Conservation (phyloP, 1,140 invertebrate genomes). For the Drosophila bifasciata region DNA sequence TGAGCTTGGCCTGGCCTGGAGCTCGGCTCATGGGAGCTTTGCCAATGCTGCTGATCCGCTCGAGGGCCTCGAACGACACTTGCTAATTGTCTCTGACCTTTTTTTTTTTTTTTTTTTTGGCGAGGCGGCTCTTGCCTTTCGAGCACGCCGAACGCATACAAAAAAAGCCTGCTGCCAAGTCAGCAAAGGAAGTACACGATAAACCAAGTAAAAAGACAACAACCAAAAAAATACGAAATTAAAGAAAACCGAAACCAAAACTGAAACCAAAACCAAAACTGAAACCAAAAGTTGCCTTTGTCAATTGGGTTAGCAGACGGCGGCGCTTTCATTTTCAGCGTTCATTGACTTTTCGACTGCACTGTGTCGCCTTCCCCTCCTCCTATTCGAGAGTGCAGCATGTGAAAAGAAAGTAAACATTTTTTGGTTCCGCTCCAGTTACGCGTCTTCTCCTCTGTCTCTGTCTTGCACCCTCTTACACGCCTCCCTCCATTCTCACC, state of each 20-base stretch:
- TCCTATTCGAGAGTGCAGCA: conserved; percentile 44
- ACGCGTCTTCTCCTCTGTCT: conserved; percentile 21
- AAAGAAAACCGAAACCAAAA: conserved; percentile 35
- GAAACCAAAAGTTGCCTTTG: conserved; percentile 41
- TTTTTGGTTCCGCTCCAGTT: conserved; percentile 76
- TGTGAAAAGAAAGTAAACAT: conserved; percentile 79
- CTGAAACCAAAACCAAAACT: conserved; percentile 29
- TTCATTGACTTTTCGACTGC: conserved; percentile 64
- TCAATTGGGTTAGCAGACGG: conserved; percentile 69
- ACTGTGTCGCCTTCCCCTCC: not conserved
- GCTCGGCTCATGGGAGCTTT: conserved; percentile 51
- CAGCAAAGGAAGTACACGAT: conserved; percentile 39
- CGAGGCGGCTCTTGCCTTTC: conserved; percentile 42
- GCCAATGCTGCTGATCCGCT: conserved; percentile 32
- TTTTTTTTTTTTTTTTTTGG: conserved; percentile 50
- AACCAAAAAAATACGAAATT: not conserved
- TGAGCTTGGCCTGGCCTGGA: conserved; percentile 61
- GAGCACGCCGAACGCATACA: conserved; percentile 61
- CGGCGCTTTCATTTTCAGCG: conserved; percentile 68
- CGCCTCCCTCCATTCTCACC: not conserved
- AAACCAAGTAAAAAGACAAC: too few relatives aligned
- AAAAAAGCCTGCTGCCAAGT: conserved; percentile 48
- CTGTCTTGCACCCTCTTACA: not conserved
- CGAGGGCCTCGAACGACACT: conserved; percentile 61
- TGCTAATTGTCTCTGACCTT: conserved; percentile 80